Conservation (phyloP, 2,888 invertebrate species). For the Clostera curtula region DNA sequence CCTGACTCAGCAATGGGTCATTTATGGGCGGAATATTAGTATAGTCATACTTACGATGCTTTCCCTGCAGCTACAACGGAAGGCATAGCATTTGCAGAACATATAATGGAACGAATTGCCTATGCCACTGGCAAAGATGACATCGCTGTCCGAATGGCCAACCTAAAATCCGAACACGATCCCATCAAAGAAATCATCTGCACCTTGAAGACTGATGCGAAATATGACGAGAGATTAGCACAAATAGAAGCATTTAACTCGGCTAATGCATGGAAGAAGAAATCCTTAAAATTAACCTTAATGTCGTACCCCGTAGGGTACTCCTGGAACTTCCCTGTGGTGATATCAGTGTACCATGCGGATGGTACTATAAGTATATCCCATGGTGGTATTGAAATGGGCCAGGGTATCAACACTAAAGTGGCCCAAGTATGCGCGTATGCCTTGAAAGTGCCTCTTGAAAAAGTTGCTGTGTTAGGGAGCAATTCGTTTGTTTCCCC, state of each 20-base stretch:
- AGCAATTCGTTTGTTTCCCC: constrained; percentile 79
- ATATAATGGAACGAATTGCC: constrained; percentile 81
- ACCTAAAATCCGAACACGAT: constrained; percentile 51
- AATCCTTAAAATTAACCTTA: constrained; percentile 75
- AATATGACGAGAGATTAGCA: constrained; percentile 68
- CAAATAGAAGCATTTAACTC: constrained; percentile 74
- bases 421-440: constrained; percentile 82
- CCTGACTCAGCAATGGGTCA: too few relatives aligned
- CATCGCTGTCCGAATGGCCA: constrained; percentile 70
- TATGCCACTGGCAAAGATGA: constrained; percentile 71
- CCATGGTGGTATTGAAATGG: constrained; percentile 83
- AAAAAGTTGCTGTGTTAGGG: constrained; percentile 75
- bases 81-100: constrained; percentile 73
- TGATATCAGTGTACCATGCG: constrained; percentile 78
- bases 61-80: constrained; percentile 66
- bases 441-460: constrained; percentile 78
- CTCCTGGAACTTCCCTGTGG: constrained; percentile 70
- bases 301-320: constrained; percentile 77
- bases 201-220: constrained; percentile 71
- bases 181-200: constrained; percentile 66
- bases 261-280: constrained; percentile 84
- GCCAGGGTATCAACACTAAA: constrained; percentile 83
- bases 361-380: constrained; percentile 80
- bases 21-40: too few relatives aligned
- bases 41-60: too few relatives aligned